phyloP scores from a whole-genome alignment of 2,888 invertebrate genomes.

The Brenthis daphne region DNA sequence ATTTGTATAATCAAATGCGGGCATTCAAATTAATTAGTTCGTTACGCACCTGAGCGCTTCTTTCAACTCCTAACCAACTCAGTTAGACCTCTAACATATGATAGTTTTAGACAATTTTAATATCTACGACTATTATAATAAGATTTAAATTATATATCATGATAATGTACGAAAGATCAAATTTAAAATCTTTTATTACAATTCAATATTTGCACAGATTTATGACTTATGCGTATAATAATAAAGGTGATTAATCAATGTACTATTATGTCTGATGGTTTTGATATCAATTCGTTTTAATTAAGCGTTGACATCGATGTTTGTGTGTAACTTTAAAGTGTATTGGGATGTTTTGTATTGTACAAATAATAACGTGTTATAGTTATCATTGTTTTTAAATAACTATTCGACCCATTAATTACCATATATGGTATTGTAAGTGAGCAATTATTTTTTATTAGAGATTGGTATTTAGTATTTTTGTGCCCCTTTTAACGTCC shows the following conservation, averaged over 20 bases:
- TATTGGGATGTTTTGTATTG: constrained; percentile 56
- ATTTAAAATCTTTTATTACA: constrained; percentile 4
- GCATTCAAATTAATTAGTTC: constrained; percentile 80
- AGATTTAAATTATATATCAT: not conserved
- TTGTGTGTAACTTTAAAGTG: constrained; percentile 49
- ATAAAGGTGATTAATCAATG: too few relatives aligned
- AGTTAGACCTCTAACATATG: constrained; percentile 15
- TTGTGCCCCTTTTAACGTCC: too few relatives aligned
- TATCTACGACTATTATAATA: not conserved
- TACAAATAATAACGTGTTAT: constrained; percentile 41
- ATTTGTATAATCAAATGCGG: constrained; percentile 82
- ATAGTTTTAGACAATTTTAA: not conserved
- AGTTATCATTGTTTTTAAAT: not conserved
- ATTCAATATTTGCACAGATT: not conserved
- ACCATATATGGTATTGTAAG: too few relatives aligned
- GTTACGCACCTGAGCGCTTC: constrained; percentile 80
- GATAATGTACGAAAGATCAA: not conserved
- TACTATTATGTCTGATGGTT: constrained; percentile 45
- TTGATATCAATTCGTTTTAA: constrained; percentile 55
- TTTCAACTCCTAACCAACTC: constrained; percentile 48
- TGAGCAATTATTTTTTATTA: too few relatives aligned
- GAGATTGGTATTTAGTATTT: too few relatives aligned
- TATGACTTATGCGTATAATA: constrained; percentile 13
- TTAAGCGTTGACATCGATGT: constrained; percentile 59
- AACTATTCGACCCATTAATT: not conserved